Evolutionary conservation across 2,113 vertebrate species (phyloP).

Genomic region (Cettia cetti): DNA sequence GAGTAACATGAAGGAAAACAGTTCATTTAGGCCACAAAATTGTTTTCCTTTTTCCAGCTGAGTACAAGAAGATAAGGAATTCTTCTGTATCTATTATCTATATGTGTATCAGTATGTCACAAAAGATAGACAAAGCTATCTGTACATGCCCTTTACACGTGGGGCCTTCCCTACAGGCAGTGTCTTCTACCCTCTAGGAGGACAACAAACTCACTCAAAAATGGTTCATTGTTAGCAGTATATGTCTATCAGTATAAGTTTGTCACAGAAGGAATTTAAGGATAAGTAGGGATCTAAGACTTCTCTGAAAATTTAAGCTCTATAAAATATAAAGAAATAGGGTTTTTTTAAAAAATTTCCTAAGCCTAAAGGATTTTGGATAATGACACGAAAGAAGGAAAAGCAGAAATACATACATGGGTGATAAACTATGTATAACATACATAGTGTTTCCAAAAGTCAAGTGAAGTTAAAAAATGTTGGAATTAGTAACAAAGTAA

Average conservation of each 20-base stretch:
- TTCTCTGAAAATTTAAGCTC: neutral
- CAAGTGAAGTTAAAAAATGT: neutral
- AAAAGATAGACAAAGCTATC: neutral
- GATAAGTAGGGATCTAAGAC: neutral
- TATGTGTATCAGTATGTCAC: neutral
- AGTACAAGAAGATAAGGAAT: neutral
- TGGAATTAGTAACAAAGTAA: neutral
- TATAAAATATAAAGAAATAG: neutral
- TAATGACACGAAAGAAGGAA: neutral
- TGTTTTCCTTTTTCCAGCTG: neutral
- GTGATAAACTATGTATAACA: neutral
- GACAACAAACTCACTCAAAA: neutral
- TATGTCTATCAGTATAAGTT: neutral
- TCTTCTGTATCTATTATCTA: neutral
- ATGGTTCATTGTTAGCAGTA: neutral
- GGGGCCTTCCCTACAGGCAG: neutral
- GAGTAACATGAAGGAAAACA: neutral
- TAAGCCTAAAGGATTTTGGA: neutral
- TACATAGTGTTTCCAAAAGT: neutral
- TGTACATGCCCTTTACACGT: neutral
- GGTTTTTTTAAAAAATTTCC: neutral
- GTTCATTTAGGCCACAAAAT: neutral
- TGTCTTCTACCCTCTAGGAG: neutral
- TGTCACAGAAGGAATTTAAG: neutral
- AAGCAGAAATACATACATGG: neutral